Evolutionary conservation across 1,140 invertebrate genomes (phyloP).

Genomic region (Heliconius melpomene): DNA sequence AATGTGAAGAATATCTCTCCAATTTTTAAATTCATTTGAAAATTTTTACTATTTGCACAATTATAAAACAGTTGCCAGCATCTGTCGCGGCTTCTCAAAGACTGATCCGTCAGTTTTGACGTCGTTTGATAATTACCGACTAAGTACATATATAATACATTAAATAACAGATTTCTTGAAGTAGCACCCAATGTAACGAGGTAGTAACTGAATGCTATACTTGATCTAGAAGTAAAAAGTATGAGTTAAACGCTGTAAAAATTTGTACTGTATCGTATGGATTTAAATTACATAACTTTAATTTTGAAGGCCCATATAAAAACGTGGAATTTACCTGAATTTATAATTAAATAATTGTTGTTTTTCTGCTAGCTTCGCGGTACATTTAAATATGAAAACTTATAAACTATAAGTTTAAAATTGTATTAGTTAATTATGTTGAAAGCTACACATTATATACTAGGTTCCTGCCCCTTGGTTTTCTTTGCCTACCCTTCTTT

Average conservation of each 20-base stretch:
- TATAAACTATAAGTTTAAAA: too few species aligned
- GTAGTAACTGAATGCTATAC: conserved; percentile 16
- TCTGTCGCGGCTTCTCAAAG: conserved; percentile 64
- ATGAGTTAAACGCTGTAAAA: neutral
- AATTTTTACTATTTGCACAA: neutral
- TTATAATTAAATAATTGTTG: too few species aligned
- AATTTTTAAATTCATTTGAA: neutral
- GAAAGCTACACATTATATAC: neutral
- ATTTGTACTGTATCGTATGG: neutral
- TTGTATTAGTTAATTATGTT: too few species aligned
- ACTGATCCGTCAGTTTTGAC: conserved; percentile 73
- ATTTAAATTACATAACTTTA: too few species aligned
- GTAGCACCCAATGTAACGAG: conserved; percentile 45
- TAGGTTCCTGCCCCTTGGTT: neutral
- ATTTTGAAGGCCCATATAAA: too few species aligned
- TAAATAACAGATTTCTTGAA: conserved; percentile 69
- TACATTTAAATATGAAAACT: too few species aligned
- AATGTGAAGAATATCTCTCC: too few species aligned
- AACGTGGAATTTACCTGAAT: too few species aligned
- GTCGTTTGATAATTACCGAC: conserved; percentile 76
- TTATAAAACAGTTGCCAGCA: conserved; percentile 42
- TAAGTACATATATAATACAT: conserved; percentile 27
- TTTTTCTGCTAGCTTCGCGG: too few species aligned
- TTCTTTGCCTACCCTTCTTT: neutral
- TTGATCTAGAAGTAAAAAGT: neutral